phyloP scores from a whole-genome alignment of 2,888 invertebrate species.

The Punctoribates punctum region DNA sequence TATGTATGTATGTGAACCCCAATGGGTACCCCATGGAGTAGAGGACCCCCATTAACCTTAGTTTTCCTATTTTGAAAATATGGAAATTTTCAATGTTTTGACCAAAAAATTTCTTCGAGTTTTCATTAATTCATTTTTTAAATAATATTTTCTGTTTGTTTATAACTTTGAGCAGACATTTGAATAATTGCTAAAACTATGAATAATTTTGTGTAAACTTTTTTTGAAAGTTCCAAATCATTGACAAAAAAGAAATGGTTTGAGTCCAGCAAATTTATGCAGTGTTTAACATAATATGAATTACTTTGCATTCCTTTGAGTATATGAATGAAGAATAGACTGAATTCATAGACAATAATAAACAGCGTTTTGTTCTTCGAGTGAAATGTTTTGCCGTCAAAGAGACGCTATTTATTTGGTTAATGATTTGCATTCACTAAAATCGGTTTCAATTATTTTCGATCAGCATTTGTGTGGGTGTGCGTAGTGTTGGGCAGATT shows the following conservation, averaged over 20 bases:
- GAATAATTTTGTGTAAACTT: background rate
- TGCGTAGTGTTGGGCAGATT: background rate
- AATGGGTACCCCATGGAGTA: no score
- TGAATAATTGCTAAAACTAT: background rate
- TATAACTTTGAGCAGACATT: background rate
- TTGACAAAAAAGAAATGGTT: constrained; percentile 16
- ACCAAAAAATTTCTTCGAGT: no score
- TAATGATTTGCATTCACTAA: constrained; percentile 26
- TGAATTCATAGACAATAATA: background rate
- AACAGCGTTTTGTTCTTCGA: background rate
- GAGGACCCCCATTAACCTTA: no score
- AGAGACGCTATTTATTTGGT: constrained; percentile 7
- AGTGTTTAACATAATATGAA: constrained; percentile 19
- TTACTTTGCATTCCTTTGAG: background rate
- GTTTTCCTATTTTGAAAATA: no score
- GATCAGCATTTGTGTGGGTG: background rate
- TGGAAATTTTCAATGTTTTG: no score
- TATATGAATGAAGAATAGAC: background rate
- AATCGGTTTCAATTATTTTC: constrained; percentile 9
- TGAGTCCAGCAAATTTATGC: constrained; percentile 5
- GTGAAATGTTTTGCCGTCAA: constrained; percentile 18
- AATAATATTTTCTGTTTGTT: no score
- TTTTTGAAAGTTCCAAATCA: background rate
- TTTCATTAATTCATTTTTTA: no score
- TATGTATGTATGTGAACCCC: no score